These are phyloP conservation scores for Rugalucina vietnamica DNA, from an alignment of 2,888 invertebrate species.

Conservation along the genomic window DNA sequence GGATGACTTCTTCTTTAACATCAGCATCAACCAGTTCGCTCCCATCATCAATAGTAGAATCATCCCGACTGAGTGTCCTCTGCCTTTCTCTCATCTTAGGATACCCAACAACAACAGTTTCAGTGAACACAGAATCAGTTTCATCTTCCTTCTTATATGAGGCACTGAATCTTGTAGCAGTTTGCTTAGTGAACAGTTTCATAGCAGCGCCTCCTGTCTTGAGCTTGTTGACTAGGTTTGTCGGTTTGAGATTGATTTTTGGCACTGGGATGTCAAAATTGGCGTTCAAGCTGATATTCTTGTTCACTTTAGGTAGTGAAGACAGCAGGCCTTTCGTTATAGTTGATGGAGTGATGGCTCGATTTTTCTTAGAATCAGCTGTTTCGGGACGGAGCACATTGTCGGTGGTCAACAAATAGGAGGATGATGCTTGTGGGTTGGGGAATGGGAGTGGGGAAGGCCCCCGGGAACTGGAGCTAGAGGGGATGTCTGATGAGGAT, in stretches of 20 bases:
- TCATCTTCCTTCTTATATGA: conserved; percentile 30
- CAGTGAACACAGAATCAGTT: conserved; percentile 15
- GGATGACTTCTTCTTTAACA: conserved; percentile 76
- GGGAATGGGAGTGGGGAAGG: conserved; percentile 53
- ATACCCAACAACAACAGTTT: background rate
- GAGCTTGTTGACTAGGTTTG: conserved; percentile 59
- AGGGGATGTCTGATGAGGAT: conserved; percentile 72
- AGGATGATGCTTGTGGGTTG: conserved; percentile 21
- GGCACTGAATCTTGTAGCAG: conserved; percentile 44
- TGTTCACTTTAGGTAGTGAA: conserved; percentile 46
- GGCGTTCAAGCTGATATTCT: background rate
- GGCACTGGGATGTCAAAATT: conserved; percentile 50
- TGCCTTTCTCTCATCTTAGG: background rate
- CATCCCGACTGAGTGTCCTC: conserved; percentile 55
- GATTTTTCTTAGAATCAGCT: background rate
- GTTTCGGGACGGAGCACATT: background rate
- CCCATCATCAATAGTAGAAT: conserved; percentile 57
- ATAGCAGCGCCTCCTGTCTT: conserved; percentile 55
- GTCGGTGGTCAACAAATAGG: conserved; percentile 14
- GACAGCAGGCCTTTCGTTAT: conserved; percentile 24
- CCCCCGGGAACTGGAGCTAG: conserved; percentile 39
- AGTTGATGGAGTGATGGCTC: background rate
- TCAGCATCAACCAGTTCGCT: conserved; percentile 58
- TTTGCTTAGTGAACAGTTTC: conserved; percentile 49
- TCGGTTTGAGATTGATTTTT: conserved; percentile 44